Evolutionary conservation across 2,113 vertebrate species (phyloP).

Genomic region (Rhinolophus ferrumequinum): DNA sequence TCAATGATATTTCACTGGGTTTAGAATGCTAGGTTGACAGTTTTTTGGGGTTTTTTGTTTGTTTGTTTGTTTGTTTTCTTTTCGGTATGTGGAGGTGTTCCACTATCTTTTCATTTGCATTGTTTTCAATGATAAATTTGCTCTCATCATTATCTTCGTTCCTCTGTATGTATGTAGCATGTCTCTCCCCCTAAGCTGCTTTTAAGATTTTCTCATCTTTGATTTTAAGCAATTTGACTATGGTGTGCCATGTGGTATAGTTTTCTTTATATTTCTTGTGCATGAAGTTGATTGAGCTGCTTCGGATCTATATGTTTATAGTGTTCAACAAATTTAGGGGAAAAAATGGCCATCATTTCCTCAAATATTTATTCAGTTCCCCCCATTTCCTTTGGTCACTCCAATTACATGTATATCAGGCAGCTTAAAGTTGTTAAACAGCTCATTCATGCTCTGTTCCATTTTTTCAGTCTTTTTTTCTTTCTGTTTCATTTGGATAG

Average conservation of each 20-base stretch:
- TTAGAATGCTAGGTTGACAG: conserved; percentile 17
- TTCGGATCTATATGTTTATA: not conserved
- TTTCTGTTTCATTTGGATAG: conserved; percentile 36
- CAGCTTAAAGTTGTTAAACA: not conserved
- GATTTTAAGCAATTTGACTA: conserved; percentile 2
- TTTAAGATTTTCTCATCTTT: conserved; percentile 45
- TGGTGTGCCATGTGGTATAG: not conserved
- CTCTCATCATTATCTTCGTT: conserved; percentile 35
- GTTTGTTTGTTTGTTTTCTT: not conserved
- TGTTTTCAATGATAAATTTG: conserved; percentile 21
- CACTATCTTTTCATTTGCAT: not conserved
- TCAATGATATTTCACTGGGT: not conserved
- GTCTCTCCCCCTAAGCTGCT: not conserved
- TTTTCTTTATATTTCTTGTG: conserved; percentile 42
- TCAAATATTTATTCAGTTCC: conserved; percentile 14
- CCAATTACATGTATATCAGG: not conserved
- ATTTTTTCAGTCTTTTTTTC: not conserved
- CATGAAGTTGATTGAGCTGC: not conserved
- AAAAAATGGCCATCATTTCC: not conserved
- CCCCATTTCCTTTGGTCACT: not conserved
- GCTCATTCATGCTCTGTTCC: not conserved
- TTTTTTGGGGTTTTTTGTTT: not conserved
- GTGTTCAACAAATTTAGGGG: not conserved
- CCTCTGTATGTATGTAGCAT: not conserved
- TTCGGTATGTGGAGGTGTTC: conserved; percentile 5